Evolutionary conservation across 1,140 invertebrate genomes (phyloP).

Genomic region (Calephelis nemesis): DNA sequence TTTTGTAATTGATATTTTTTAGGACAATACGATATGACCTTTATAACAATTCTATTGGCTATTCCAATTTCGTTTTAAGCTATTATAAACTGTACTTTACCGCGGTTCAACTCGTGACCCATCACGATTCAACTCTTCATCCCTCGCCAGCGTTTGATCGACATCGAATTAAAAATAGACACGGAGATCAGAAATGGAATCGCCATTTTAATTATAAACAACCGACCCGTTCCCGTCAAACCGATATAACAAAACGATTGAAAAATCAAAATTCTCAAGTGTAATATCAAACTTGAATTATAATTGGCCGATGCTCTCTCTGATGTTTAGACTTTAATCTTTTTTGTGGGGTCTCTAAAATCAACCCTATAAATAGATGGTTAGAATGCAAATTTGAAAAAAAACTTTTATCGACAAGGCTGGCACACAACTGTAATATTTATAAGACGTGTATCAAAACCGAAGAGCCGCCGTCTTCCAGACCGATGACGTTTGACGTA

Average conservation of each 20-base stretch:
- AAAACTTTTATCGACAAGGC: conserved; percentile 39
- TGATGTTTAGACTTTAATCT: conserved; percentile 50
- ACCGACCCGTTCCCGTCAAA: conserved; percentile 56
- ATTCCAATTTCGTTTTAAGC: neutral
- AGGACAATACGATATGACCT: too few species aligned
- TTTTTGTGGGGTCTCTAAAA: conserved; percentile 18
- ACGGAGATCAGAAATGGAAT: conserved; percentile 50
- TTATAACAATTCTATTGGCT: too few species aligned
- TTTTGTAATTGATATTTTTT: too few species aligned
- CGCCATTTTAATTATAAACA: conserved; percentile 76
- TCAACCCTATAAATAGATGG: conserved; percentile 10
- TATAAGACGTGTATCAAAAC: conserved; percentile 74
- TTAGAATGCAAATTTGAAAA: conserved; percentile 37
- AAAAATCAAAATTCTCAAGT: conserved; percentile 73
- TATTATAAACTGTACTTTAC: neutral
- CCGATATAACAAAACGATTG: conserved; percentile 67
- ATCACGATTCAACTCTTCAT: conserved; percentile 44
- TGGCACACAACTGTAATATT: conserved; percentile 62
- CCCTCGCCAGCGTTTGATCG: conserved; percentile 57
- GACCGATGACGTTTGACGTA: conserved; percentile 76
- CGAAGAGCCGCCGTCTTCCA: conserved; percentile 71
- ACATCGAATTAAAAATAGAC: conserved; percentile 58
- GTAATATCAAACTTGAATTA: conserved; percentile 72
- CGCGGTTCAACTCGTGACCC: conserved; percentile 29
- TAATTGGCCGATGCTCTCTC: conserved; percentile 63